Base-by-base conservation (phyloP, 2,797 vertebrate species). In the Manis crassicaudata region DNA sequence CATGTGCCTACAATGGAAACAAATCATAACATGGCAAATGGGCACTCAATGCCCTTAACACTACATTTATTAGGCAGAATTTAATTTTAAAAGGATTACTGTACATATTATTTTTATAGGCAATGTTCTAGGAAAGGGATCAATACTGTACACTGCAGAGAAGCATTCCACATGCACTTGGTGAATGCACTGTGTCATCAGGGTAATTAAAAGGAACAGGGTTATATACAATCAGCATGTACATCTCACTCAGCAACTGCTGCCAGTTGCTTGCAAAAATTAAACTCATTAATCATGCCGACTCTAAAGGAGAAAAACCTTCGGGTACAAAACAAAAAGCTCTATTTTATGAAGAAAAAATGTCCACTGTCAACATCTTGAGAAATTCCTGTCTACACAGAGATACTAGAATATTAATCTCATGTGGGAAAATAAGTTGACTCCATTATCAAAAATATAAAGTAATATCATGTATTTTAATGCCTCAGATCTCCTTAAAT, bases 221-320 rank as follows among this genome's bases (percentile, higher is more conserved):
- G 94, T 97, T 97, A 94, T 80, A 97, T 88, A 97, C 97, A 97
- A 97, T 98, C 98, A 92, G 97, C 82, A 50, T 87, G 97, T 97
- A 98, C 92, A 97, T 98, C 98, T 98, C 98, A 98, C 97, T 98
- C 98, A 98, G 98, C 98, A 98, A 65, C 97, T 98, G 96, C 98
- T 98, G 96, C 98, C 98, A 98, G 96, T 97, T 98, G 98, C 97
- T 97, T 97, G 95, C 96, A 98, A 98, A 99, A 98, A 98, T 98
- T 98, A 98, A 98, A 98, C 97, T 97, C 98, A 98, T 98, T 98
- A 98, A 99, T 99, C 98, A 98, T 92, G 79, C 58, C 95, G 95
- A 98, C 96, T 96, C 58, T 83, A 92, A 97, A 96, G 97, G 97
- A 98, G 94, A 95, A 98, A 98, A 92, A 94, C 70, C 96, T 75